These are phyloP conservation scores for Crocuta crocuta DNA, from an alignment of 2,113 vertebrate species.

Conservation along the genomic window DNA sequence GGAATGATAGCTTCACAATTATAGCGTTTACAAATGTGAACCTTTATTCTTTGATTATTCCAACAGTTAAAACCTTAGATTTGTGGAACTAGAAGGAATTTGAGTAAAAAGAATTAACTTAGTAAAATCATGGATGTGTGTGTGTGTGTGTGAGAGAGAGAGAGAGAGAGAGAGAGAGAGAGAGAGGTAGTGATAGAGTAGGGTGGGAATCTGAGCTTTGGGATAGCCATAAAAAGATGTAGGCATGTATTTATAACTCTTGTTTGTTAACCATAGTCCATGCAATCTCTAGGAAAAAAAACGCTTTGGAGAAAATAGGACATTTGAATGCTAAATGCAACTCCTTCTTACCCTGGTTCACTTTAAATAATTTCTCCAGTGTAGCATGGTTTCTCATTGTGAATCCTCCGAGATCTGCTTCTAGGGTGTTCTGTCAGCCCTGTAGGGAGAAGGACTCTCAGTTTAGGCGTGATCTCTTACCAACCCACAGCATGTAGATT, in stretches of 20 bases:
- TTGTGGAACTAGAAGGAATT: background rate
- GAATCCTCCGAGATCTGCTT: conserved; percentile 59
- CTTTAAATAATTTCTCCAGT: background rate
- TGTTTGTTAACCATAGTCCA: background rate
- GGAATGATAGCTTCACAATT: background rate
- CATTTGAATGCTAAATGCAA: background rate
- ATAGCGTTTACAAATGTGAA: conserved; percentile 21
- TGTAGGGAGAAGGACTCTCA: conserved; percentile 68
- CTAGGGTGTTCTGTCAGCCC: conserved; percentile 49
- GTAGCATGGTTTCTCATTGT: background rate
- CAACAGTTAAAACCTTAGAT: background rate
- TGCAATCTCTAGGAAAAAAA: background rate
- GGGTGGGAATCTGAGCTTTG: background rate
- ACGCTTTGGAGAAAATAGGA: background rate
- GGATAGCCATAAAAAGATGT: background rate
- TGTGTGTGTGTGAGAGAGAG: background rate
- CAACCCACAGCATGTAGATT: accelerated
- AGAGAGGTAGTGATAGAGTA: background rate
- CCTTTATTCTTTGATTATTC: background rate
- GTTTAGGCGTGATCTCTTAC: conserved; percentile 52
- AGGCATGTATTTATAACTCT: background rate
- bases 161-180: too few species aligned
- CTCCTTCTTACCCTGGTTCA: background rate
- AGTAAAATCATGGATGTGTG: background rate
- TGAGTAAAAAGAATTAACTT: conserved; percentile 35